A percentile compares a stretch with the other conserved stretches of the same genome.
Evolutionary conservation across 2,888 invertebrate species (phyloP).

Genomic region (Meteorus cinctellus): DNA sequence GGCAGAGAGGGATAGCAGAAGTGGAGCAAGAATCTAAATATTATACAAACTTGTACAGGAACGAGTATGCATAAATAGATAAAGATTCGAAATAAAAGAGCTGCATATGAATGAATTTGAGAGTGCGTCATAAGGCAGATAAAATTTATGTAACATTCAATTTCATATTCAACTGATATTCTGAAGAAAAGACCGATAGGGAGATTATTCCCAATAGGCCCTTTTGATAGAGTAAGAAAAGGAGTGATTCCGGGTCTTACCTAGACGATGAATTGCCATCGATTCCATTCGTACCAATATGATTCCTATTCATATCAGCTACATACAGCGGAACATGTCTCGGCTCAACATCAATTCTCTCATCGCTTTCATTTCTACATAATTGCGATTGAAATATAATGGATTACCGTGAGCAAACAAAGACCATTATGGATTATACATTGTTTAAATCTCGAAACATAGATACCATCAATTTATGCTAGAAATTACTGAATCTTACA

Average conservation of each 20-base stretch:
- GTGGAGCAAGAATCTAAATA: neutral
- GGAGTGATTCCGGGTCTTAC: constrained; percentile 20
- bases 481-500: neutral
- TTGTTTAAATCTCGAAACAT: neutral
- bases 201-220: neutral
- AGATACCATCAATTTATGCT: neutral
- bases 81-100: neutral
- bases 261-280: constrained; percentile 32
- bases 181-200: neutral
- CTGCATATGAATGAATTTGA: constrained; percentile 1
- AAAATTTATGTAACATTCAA: constrained; percentile 5
- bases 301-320: constrained; percentile 22
- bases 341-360: constrained; percentile 28
- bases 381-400: neutral
- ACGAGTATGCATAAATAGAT: neutral
- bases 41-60: neutral
- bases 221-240: too few species aligned
- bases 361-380: neutral
- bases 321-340: constrained; percentile 32
- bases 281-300: constrained; percentile 24
- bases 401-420: neutral
- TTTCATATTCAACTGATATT: neutral
- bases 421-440: neutral
- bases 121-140: neutral
- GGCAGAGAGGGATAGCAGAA: neutral